phyloP scores from a whole-genome alignment of 2,888 invertebrate species.

The Eristalis pertinax region DNA sequence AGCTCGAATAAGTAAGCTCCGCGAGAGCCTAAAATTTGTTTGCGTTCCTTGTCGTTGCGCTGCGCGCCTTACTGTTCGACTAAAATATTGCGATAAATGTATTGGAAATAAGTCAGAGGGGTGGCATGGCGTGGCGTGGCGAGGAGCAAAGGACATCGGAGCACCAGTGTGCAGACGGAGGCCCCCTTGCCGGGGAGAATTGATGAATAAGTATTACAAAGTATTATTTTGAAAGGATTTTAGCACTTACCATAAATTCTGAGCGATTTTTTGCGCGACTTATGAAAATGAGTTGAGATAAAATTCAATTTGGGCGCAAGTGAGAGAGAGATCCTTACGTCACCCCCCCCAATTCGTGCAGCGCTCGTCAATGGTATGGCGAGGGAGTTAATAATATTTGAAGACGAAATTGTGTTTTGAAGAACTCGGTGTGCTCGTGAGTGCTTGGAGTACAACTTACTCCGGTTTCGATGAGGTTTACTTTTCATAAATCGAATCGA shows the following conservation, averaged over 20 bases:
- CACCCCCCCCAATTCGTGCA: neutral
- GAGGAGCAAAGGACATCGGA: neutral
- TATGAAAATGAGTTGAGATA: slow-evolving; percentile 57
- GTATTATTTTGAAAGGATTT: slow-evolving; percentile 65
- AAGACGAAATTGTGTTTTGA: neutral
- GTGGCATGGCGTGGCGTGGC: too few species aligned
- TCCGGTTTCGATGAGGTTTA: neutral
- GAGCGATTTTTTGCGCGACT: slow-evolving; percentile 50
- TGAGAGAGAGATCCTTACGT: neutral
- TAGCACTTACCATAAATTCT: slow-evolving; percentile 56
- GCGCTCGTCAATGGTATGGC: too few species aligned
- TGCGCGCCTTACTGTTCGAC: slow-evolving; percentile 6
- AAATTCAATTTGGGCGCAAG: slow-evolving; percentile 42
- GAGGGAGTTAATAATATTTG: neutral
- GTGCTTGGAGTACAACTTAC: neutral
- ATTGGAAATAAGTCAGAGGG: slow-evolving; percentile 49
- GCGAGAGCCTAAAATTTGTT: slow-evolving; percentile 46
- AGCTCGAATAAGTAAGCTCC: slow-evolving; percentile 6
- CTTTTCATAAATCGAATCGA: neutral
- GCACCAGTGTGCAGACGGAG: neutral
- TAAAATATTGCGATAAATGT: slow-evolving; percentile 58
- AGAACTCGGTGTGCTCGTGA: neutral
- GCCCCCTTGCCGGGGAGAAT: slow-evolving; percentile 13
- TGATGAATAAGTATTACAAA: slow-evolving; percentile 57
- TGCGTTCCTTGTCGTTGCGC: slow-evolving; percentile 8